Percentiles rank a stretch among this genome's conserved stretches.
phyloP scores from a whole-genome alignment of 1,140 invertebrate species.

The Drusus annulatus region DNA sequence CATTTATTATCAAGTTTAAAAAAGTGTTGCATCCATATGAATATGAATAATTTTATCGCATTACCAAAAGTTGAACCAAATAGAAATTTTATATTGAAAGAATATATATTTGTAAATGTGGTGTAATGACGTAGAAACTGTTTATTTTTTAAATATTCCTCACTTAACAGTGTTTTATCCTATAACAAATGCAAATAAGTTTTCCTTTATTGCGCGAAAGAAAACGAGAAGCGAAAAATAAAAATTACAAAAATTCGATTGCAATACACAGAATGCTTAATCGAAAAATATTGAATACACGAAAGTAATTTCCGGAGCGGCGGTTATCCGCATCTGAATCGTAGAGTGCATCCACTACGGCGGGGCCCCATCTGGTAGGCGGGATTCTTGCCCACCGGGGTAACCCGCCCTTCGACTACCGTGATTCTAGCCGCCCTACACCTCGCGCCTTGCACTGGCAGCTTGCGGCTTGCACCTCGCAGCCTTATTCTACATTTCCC shows the following conservation, averaged over 20 bases:
- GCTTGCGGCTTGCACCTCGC: neutral
- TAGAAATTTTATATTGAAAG: too few species aligned
- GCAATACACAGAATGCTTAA: slow-evolving; percentile 32
- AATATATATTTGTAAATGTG: too few species aligned
- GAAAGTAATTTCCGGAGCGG: slow-evolving; percentile 46
- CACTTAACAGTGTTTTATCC: neutral
- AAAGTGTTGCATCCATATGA: too few species aligned
- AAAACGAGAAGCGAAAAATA: too few species aligned
- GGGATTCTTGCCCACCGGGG: slow-evolving; percentile 3
- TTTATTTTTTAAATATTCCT: too few species aligned
- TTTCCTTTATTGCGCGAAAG: slow-evolving; percentile 18
- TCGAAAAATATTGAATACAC: slow-evolving; percentile 46
- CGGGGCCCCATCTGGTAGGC: slow-evolving; percentile 31
- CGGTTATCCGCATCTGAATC: slow-evolving; percentile 39
- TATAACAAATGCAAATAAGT: slow-evolving; percentile 3
- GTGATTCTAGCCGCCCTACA: too few species aligned
- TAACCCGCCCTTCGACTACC: neutral
- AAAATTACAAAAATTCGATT: neutral
- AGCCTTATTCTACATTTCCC: slow-evolving; percentile 9
- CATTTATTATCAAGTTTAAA: too few species aligned
- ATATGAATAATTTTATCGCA: too few species aligned
- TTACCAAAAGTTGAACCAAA: too few species aligned
- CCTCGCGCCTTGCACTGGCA: neutral
- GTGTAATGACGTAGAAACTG: too few species aligned
- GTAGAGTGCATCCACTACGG: slow-evolving; percentile 26